These are phyloP conservation scores for Scomber japonicus DNA, from an alignment of 2,113 vertebrate species.

Conservation along the genomic window DNA sequence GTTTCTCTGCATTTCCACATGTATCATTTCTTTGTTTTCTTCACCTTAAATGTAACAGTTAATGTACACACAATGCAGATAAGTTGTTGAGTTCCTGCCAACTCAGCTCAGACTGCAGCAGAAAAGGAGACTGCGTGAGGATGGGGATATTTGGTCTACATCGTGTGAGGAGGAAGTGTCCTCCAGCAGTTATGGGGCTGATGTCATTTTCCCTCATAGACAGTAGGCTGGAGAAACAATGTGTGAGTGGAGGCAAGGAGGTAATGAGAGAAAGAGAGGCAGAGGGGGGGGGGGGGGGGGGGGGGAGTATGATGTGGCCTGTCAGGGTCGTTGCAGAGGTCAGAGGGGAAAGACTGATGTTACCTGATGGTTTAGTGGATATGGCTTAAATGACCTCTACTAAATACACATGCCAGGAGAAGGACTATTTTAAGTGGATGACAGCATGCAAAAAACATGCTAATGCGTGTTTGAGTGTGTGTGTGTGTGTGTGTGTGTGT, in stretches of 20 bases:
- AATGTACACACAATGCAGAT: background rate
- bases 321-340: conserved; percentile 15
- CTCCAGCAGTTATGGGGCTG: conserved; percentile 54
- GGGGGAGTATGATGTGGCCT: background rate
- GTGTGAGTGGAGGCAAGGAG: background rate
- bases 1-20: background rate
- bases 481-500: background rate
- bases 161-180: conserved; percentile 31
- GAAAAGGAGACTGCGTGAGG: conserved; percentile 25
- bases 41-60: background rate
- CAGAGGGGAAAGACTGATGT: conserved; percentile 50
- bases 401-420: conserved; percentile 4
- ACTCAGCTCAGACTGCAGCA: conserved; percentile 12
- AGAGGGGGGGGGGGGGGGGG: background rate
- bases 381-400: conserved; percentile 5
- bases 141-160: conserved; percentile 59
- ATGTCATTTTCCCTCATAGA: conserved; percentile 66
- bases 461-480: conserved; percentile 1
- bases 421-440: conserved; percentile 42
- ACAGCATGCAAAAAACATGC: conserved; percentile 35
- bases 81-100: background rate
- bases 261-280: background rate
- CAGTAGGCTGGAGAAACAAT: conserved; percentile 26
- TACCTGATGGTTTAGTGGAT: conserved; percentile 21
- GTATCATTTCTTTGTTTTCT: background rate